Percentiles rank a stretch among this genome's conserved stretches.
These are phyloP conservation scores for Chrysolophus pictus DNA, from an alignment of 2,797 vertebrate species.

Conservation along the genomic window DNA sequence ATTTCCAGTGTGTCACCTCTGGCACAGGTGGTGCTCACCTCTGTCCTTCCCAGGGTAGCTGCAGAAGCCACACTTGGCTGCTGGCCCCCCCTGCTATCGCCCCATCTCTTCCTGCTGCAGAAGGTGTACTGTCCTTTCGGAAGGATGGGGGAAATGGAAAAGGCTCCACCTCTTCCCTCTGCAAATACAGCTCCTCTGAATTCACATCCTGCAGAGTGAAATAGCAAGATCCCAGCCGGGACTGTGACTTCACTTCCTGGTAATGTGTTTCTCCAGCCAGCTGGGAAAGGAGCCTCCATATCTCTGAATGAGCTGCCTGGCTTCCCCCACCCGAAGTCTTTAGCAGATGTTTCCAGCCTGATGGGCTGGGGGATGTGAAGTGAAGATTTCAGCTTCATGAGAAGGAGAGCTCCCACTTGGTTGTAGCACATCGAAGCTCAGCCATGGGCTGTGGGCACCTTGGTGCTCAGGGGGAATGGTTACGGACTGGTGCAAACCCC, in stretches of 20 bases:
- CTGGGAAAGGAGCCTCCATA: conserved; percentile 65
- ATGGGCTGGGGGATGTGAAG: neutral
- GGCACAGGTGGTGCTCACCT: neutral
- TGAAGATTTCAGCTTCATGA: accelerated
- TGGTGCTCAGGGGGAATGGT: neutral
- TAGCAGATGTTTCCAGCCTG: conserved; percentile 54
- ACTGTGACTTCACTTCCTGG: conserved; percentile 72
- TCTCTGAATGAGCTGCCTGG: conserved; percentile 40
- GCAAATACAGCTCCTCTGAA: conserved; percentile 74
- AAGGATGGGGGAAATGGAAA: conserved; percentile 77
- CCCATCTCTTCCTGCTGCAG: conserved; percentile 61
- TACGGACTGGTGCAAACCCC: neutral
- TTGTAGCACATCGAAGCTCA: neutral
- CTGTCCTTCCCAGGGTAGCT: neutral
- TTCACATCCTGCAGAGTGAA: conserved; percentile 71
- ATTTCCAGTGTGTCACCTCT: accelerated
- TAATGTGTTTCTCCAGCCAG: conserved; percentile 62
- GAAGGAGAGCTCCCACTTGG: neutral
- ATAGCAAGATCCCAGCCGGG: conserved; percentile 70
- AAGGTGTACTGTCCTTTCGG: conserved; percentile 74
- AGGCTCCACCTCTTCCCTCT: conserved; percentile 74
- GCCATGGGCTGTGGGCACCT: neutral
- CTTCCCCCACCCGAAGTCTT: conserved; percentile 25
- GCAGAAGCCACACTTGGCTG: neutral
- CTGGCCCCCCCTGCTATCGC: neutral